Percentiles rank a stretch among this genome's conserved stretches.
Evolutionary conservation across 2,113 vertebrate species (phyloP).

Genomic region (Osmerus eperlanus): DNA sequence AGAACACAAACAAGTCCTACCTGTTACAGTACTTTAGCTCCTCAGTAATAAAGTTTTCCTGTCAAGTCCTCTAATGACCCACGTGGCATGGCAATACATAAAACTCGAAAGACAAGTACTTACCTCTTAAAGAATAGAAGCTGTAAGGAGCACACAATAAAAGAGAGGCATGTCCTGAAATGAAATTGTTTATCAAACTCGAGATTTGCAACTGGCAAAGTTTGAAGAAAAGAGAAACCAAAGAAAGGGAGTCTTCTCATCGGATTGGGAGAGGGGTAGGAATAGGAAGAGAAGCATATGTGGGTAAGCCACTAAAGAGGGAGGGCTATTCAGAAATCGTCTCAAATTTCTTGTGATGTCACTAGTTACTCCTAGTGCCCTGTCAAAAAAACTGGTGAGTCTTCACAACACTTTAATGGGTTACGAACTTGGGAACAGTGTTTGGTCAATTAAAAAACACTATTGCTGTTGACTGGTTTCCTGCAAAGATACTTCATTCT

Average conservation of each 20-base stretch:
- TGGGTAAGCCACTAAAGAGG: constrained; percentile 39
- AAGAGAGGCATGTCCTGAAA: constrained; percentile 27
- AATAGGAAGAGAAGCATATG: constrained; percentile 53
- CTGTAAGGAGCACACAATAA: constrained; percentile 4
- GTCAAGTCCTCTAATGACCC: constrained; percentile 36
- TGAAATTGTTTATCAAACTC: constrained; percentile 18
- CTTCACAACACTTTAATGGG: constrained; percentile 24
- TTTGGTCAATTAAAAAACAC: constrained; percentile 4
- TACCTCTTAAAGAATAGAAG: constrained; percentile 41
- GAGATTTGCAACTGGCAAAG: constrained; percentile 26
- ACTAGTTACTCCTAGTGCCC: constrained; percentile 50
- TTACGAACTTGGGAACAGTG: constrained; percentile 4
- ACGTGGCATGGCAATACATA: constrained; percentile 35
- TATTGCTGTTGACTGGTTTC: constrained; percentile 3
- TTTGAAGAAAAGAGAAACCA: constrained; percentile 38
- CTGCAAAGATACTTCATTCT: constrained; percentile 1
- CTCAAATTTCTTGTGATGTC: constrained; percentile 73
- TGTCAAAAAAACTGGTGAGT: constrained; percentile 33
- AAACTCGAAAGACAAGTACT: constrained; percentile 33
- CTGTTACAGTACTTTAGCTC: not conserved
- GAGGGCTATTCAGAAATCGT: constrained; percentile 51
- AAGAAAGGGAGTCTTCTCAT: constrained; percentile 26
- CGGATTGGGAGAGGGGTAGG: constrained; percentile 33
- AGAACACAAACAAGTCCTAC: not conserved
- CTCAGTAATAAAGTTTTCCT: constrained; percentile 21